These are phyloP conservation scores for Tympanoctomys barrerae DNA, from an alignment of 2,797 vertebrate species.

Conservation along the genomic window DNA sequence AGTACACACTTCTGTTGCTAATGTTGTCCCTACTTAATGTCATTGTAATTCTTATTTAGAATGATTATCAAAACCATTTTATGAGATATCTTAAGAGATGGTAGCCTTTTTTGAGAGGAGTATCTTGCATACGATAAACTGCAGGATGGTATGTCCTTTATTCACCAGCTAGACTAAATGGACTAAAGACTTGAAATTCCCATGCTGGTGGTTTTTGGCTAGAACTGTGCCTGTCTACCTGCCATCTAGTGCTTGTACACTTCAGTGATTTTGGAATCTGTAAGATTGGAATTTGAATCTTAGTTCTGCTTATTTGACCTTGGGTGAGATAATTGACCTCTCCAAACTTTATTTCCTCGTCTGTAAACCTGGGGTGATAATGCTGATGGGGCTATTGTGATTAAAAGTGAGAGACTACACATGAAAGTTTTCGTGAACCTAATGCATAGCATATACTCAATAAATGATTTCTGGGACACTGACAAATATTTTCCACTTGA, in stretches of 20 bases:
- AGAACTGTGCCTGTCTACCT: not conserved
- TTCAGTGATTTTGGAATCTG: conserved; percentile 6
- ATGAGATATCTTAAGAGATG: conserved; percentile 23
- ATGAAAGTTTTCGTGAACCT: not conserved
- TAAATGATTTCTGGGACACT: not conserved
- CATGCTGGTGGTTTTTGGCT: conserved; percentile 38
- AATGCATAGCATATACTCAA: not conserved
- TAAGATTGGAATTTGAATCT: conserved; percentile 56
- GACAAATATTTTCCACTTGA: not conserved
- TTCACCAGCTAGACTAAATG: conserved; percentile 18
- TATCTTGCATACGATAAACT: conserved; percentile 53
- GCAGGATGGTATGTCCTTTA: conserved; percentile 17
- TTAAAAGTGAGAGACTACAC: conserved; percentile 40
- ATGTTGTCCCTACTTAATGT: conserved; percentile 37
- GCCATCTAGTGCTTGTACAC: not conserved
- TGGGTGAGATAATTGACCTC: conserved; percentile 65
- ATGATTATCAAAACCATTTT: conserved; percentile 37
- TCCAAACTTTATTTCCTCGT: conserved; percentile 66
- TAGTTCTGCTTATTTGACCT: conserved; percentile 73
- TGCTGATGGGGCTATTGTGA: conserved; percentile 38
- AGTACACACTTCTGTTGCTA: conserved; percentile 31
- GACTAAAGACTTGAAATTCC: not conserved
- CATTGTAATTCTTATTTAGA: conserved; percentile 69
- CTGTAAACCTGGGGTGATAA: conserved; percentile 20
- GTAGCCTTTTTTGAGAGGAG: conserved; percentile 12